Evolutionary conservation across 2,888 invertebrate species (phyloP).

Genomic region (Scaptomyza caliginosa): DNA sequence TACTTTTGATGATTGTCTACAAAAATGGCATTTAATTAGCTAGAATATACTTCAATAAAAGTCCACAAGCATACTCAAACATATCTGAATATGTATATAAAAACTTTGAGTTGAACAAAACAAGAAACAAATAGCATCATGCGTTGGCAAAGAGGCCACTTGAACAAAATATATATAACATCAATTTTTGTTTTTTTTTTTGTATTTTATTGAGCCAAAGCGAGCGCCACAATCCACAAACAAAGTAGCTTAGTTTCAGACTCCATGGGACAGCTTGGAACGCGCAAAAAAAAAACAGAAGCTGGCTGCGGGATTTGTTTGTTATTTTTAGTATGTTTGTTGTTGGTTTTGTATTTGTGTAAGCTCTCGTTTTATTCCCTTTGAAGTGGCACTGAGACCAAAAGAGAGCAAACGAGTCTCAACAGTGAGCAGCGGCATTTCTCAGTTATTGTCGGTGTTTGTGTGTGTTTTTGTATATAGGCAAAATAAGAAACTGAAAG

Average conservation of each 20-base stretch:
- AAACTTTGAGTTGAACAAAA: constrained; percentile 30
- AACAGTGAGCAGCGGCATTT: constrained; percentile 19
- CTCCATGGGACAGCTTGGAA: constrained; percentile 23
- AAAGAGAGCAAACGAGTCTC: not conserved
- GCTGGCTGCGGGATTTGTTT: constrained; percentile 41
- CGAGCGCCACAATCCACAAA: constrained; percentile 32
- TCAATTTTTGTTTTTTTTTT: constrained; percentile 61
- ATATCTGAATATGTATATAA: too few relatives aligned
- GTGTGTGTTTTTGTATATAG: too few relatives aligned
- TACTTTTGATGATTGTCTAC: constrained; percentile 14
- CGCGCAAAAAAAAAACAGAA: not conserved
- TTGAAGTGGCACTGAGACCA: constrained; percentile 59
- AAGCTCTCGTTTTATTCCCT: constrained; percentile 66
- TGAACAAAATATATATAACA: constrained; percentile 43
- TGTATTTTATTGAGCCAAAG: constrained; percentile 58
- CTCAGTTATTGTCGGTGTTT: constrained; percentile 10
- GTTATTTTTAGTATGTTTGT: constrained; percentile 32
- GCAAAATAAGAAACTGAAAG: constrained; percentile 34
- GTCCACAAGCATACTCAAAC: constrained; percentile 4
- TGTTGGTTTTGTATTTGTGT: constrained; percentile 23
- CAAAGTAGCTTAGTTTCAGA: constrained; percentile 46
- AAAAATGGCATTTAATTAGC: constrained; percentile 66
- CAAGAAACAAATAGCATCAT: not conserved
- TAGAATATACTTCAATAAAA: constrained; percentile 41
- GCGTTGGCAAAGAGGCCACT: constrained; percentile 38